A percentile compares a stretch with the other conserved stretches of the same genome.
These are phyloP conservation scores for Cephalopterus ornatus DNA, from an alignment of 2,113 vertebrate genomes.

Conservation along the genomic window DNA sequence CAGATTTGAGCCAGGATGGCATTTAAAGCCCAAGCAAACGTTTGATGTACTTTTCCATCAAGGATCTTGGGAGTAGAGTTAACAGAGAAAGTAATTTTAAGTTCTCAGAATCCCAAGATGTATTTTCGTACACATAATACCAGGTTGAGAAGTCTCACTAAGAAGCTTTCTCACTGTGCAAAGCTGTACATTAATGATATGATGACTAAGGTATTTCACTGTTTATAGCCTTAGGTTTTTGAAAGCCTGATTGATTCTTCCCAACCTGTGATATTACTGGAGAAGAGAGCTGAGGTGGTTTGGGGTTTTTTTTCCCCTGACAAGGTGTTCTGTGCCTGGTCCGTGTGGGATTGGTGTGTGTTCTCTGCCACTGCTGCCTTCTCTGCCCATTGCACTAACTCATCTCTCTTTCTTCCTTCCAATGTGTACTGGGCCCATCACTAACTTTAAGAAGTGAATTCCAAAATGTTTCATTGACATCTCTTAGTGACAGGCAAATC, in stretches of 20 bases:
- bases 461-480: background rate
- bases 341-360: background rate
- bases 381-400: background rate
- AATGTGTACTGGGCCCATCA: background rate
- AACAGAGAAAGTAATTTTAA: conserved; percentile 3
- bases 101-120: background rate
- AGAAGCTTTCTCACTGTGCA: background rate
- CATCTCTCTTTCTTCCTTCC: background rate
- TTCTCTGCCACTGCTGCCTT: background rate
- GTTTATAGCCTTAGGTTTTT: background rate
- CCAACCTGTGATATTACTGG: background rate
- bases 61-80: conserved; percentile 22
- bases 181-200: background rate
- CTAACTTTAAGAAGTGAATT: background rate
- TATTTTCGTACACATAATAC: background rate
- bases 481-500: background rate
- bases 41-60: conserved; percentile 1
- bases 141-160: background rate
- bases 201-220: background rate
- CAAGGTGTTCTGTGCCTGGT: background rate
- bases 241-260: conserved; percentile 1
- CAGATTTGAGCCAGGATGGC: background rate
- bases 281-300: background rate
- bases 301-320: background rate
- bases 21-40: background rate